These are phyloP conservation scores for Seriola dumerili DNA, from an alignment of 2,113 vertebrate genomes.

Conservation along the genomic window DNA sequence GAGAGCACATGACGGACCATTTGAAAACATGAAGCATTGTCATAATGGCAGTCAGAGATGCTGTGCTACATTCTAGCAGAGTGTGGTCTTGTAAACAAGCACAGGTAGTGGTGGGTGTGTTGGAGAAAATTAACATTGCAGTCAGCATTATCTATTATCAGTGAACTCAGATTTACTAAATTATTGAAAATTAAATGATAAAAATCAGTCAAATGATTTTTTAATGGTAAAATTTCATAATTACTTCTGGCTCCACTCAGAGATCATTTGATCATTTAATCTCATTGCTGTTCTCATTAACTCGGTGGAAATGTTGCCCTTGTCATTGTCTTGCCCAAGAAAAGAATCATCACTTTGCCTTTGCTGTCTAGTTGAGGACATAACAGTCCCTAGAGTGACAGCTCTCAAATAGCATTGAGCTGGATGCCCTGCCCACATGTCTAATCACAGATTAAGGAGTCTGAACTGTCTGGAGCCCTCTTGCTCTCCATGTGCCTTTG, in stretches of 20 bases:
- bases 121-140: background rate
- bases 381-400: slow-evolving; percentile 24
- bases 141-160: background rate
- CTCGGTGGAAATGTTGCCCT: background rate
- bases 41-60: slow-evolving; percentile 4
- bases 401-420: slow-evolving; percentile 29
- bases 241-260: background rate
- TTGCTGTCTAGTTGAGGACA: slow-evolving; percentile 21
- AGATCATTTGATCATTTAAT: background rate
- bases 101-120: background rate
- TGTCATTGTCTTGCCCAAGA: background rate
- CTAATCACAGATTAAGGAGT: slow-evolving; percentile 72
- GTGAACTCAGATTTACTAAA: background rate
- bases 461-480: slow-evolving; percentile 56
- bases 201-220: background rate
- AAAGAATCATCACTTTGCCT: slow-evolving; percentile 14
- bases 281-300: background rate
- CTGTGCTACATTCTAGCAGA: slow-evolving; percentile 25
- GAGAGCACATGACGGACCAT: slow-evolving; percentile 44
- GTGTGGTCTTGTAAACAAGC: slow-evolving; percentile 18
- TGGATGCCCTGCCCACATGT: slow-evolving; percentile 48
- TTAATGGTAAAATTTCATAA: background rate
- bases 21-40: slow-evolving; percentile 48
- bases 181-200: background rate
- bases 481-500: slow-evolving; percentile 12